phyloP scores from a whole-genome alignment of 2,113 vertebrate genomes.

The Craseonycteris thonglongyai region DNA sequence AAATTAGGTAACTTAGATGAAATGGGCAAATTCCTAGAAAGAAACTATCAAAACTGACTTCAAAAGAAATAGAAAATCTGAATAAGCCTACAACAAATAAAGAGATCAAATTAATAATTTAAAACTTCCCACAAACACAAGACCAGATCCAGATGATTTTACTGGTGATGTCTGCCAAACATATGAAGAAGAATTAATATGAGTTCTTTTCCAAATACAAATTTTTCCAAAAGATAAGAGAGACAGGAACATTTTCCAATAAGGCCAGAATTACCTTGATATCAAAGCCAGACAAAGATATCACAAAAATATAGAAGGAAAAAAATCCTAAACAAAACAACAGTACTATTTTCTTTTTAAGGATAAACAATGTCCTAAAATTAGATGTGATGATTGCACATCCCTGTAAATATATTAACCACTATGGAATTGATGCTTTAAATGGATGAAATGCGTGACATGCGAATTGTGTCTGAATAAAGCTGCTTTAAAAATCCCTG shows the following conservation, averaged over 20 bases:
- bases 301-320: neutral
- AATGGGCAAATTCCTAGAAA: constrained; percentile 23
- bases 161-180: neutral
- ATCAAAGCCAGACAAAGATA: neutral
- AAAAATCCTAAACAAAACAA: neutral
- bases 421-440: neutral
- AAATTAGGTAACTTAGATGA: neutral
- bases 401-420: neutral
- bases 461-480: neutral
- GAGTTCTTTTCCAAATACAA: neutral
- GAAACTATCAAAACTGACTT: neutral
- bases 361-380: neutral
- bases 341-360: no score
- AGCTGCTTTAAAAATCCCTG: neutral
- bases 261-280: neutral
- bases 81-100: neutral
- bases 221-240: neutral
- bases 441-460: neutral
- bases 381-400: neutral
- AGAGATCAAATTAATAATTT: neutral
- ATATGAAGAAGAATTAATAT: neutral
- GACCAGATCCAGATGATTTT: neutral
- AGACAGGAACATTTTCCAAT: neutral
- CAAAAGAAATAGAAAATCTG: neutral
- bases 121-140: neutral